Base-by-base conservation (phyloP, 2,797 vertebrate genomes). In the Cynodonichthys magdalenae region DNA sequence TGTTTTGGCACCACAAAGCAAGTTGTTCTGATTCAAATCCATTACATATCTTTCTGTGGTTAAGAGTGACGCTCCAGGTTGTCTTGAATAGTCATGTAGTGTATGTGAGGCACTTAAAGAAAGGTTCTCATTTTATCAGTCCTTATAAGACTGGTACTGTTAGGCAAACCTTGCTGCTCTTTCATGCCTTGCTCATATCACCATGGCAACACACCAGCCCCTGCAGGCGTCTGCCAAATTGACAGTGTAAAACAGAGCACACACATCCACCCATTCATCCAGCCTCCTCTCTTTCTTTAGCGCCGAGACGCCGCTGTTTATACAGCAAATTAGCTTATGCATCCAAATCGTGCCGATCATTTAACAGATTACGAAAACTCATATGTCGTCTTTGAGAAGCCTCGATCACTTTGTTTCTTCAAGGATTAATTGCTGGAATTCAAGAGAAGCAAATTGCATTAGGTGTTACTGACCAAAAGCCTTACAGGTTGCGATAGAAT, bases 171-270 rank as follows among this genome's bases (percentile, higher is more conserved):
- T 87, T 87, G 81, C 90, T 92, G 90, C 91, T 91, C 91, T 92
- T 92, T 94, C 89, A 92, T 91, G 90, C 92, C 90, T 89, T 70
- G 86, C 89, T 92, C 90, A 89, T 90, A 91, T 94, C 91, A 86
- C 93, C 93, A 93, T 94, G 90, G 91, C 90, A 93, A 94, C 93
- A 90, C 90, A 92, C 88, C 90, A 94, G 90, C 89, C 92, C 90
- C 91, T 90, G 91, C 92, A 92, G 91, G 91, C 91, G 83, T 89
- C 91, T 93, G 91, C 90, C 89, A 93, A 92, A 92, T 92, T 93
- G 89, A 85, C 92, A 91, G 92, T 93, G 92, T 91, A 91, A 93
- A 90, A 90, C 89, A 90, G 89, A 91, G 91, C 71, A 60, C 89
- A 90, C 86, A 90, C 86, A 89, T 87, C 88, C 83, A 90, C 74